A percentile compares a stretch with the other conserved stretches of the same genome.
phyloP scores from a whole-genome alignment of 2,797 vertebrate genomes.

The Anguilla marmorata region DNA sequence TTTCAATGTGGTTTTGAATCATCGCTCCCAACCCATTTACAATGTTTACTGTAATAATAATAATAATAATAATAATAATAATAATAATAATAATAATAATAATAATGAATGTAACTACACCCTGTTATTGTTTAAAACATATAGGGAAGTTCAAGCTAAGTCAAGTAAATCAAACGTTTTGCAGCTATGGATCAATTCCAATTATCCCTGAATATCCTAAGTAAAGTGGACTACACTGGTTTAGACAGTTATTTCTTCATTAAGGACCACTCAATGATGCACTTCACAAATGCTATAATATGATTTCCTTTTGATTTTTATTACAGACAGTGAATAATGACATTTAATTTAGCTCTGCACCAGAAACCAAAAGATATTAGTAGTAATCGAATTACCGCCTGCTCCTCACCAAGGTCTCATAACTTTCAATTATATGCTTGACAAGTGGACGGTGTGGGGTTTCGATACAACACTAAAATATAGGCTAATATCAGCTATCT shows the following conservation, averaged over 20 bases:
- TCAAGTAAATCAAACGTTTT: constrained; percentile 82
- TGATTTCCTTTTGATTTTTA: constrained; percentile 98
- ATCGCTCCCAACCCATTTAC: neutral
- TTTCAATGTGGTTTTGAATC: constrained; percentile 1
- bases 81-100: neutral
- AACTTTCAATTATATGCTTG: constrained; percentile 97
- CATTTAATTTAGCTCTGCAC: constrained; percentile 99
- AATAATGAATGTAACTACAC: neutral
- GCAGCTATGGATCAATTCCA: constrained; percentile 88
- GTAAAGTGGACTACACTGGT: constrained; percentile 88
- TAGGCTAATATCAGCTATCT: constrained; percentile 85
- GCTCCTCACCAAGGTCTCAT: constrained; percentile 92
- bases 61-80: neutral
- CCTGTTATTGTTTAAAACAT: neutral
- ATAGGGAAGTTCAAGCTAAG: constrained; percentile 51
- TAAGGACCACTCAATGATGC: constrained; percentile 92
- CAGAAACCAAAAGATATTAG: constrained; percentile 95
- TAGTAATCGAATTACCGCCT: constrained; percentile 96
- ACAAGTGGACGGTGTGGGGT: constrained; percentile 85
- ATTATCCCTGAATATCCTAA: constrained; percentile 93
- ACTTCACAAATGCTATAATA: constrained; percentile 92
- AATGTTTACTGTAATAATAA: neutral
- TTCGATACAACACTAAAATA: constrained; percentile 76
- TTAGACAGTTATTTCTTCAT: constrained; percentile 99
- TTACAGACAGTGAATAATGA: constrained; percentile 99